A percentile compares a stretch with the other conserved stretches of the same genome.
phyloP scores from a whole-genome alignment of 35 echinoderm and acorn worm genomes.

The Diadema setosum region DNA sequence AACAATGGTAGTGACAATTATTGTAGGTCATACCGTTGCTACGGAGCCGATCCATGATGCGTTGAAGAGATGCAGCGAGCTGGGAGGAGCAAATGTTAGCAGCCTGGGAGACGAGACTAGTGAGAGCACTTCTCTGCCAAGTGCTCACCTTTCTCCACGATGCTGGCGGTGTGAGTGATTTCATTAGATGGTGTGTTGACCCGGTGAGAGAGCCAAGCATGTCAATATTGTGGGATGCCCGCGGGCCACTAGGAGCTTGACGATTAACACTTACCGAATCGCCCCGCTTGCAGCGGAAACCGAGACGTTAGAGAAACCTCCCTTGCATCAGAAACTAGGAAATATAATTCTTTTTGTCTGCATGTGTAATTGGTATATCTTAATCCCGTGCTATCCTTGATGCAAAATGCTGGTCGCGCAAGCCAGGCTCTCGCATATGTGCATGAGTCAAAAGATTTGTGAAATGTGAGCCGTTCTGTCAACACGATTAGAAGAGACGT shows the following conservation, averaged over 20 bases:
- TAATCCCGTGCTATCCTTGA: background rate
- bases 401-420: background rate
- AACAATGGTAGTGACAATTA: no score
- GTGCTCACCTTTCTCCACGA: background rate
- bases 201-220: background rate
- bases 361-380: background rate
- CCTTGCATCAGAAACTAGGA: background rate
- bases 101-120: no score
- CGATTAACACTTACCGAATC: conserved; percentile 3
- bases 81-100: no score
- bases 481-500: no score
- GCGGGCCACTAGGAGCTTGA: background rate
- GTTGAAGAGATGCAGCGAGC: no score
- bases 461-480: background rate
- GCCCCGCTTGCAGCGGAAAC: background rate
- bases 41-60: no score
- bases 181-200: background rate
- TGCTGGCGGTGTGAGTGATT: background rate
- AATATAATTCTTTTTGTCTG: background rate
- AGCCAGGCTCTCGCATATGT: no score
- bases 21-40: no score
- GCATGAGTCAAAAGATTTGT: background rate
- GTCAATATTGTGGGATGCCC: background rate
- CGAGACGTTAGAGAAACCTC: background rate
- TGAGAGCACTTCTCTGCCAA: no score